Evolutionary conservation across 2,113 vertebrate genomes (phyloP).

Genomic region (Balaeniceps rex): DNA sequence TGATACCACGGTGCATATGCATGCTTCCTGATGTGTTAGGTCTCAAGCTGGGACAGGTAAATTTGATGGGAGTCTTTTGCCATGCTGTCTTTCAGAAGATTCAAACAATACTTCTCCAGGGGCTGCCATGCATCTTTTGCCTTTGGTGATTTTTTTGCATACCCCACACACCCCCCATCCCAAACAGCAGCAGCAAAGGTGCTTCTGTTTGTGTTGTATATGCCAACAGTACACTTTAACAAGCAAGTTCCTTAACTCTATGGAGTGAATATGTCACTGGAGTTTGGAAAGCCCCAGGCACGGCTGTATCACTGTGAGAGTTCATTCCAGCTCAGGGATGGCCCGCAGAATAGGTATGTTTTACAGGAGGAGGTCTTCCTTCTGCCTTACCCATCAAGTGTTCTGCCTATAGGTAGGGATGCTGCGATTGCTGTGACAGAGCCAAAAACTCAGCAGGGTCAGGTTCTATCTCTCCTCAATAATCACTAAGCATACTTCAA

Average conservation of each 20-base stretch:
- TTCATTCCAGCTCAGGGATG: neutral
- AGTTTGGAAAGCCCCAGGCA: neutral
- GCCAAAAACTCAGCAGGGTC: neutral
- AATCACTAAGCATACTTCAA: neutral
- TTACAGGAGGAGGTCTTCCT: neutral
- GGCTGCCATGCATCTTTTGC: neutral
- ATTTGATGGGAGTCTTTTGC: neutral
- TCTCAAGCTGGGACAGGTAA: neutral
- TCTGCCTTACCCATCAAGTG: neutral
- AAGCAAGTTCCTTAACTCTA: neutral
- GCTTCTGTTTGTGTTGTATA: neutral
- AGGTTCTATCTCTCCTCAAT: neutral
- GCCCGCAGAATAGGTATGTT: neutral
- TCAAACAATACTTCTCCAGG: neutral
- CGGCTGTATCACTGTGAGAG: neutral
- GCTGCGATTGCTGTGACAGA: neutral
- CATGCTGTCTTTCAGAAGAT: neutral
- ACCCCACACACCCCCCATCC: too few relatives aligned
- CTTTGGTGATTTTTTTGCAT: neutral
- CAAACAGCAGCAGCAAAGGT: neutral
- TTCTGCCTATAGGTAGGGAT: neutral
- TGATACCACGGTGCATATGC: rapidly evolving
- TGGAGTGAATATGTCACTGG: neutral
- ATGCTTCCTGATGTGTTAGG: neutral
- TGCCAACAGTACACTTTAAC: neutral